Evolutionary conservation across 2,113 vertebrate species (phyloP).

Genomic region (Hydrochoerus hydrochaeris): DNA sequence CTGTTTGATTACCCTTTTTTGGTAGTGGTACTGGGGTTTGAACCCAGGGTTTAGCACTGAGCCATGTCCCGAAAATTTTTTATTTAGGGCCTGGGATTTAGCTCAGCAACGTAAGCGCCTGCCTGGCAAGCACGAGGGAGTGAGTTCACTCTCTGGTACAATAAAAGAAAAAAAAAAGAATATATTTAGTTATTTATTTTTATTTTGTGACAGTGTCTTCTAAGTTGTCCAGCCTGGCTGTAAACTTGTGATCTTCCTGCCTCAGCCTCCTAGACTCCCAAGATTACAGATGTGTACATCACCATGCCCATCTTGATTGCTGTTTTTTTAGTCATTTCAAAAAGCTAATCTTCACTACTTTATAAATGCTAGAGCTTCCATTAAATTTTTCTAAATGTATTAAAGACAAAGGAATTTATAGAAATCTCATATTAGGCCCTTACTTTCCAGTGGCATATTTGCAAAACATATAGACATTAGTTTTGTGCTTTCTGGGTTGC

Average conservation of each 20-base stretch:
- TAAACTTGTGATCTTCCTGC: not conserved
- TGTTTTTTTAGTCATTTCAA: not conserved
- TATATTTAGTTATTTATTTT: not conserved
- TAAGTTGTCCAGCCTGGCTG: not conserved
- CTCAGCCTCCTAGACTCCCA: not conserved
- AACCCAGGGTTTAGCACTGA: not conserved
- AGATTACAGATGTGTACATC: not conserved
- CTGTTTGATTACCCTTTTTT: not conserved
- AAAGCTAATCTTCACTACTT: constrained; percentile 21
- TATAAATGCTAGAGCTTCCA: not conserved
- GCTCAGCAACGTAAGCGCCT: too few relatives aligned
- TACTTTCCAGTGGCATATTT: constrained; percentile 3
- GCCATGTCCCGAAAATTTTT: not conserved
- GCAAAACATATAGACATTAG: not conserved
- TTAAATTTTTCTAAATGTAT: not conserved
- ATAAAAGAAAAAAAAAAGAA: too few relatives aligned
- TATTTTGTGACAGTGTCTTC: not conserved
- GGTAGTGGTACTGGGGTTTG: not conserved
- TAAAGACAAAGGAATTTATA: constrained; percentile 11
- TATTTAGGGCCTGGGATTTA: too few relatives aligned
- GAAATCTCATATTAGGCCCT: not conserved
- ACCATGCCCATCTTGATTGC: not conserved
- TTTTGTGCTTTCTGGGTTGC: not conserved
- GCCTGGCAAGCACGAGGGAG: too few relatives aligned
- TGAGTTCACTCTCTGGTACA: too few relatives aligned